Evolutionary conservation across 2,888 invertebrate genomes (phyloP).

Genomic region (Pseudolycoriella hygida): DNA sequence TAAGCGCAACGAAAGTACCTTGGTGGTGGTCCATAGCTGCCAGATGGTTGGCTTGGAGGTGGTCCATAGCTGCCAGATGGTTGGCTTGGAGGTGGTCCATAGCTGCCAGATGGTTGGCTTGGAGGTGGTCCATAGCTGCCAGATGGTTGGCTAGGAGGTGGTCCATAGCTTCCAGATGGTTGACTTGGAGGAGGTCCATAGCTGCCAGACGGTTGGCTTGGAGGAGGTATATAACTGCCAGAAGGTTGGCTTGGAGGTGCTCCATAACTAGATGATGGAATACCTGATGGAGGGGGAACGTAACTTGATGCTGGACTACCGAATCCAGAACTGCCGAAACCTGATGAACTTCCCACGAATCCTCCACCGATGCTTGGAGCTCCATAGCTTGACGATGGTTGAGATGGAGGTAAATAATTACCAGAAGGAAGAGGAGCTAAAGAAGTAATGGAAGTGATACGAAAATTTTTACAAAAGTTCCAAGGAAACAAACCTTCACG

Average conservation of each 20-base stretch:
- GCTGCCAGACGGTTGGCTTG: slow-evolving; percentile 7
- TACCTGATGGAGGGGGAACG: slow-evolving; percentile 27
- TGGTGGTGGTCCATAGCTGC: slow-evolving; percentile 23
- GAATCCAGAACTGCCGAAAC: not conserved
- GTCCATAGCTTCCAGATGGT: not conserved
- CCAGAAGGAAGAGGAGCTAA: not conserved
- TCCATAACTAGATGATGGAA: not conserved
- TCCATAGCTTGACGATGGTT: not conserved
- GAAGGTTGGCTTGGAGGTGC: slow-evolving; percentile 15
- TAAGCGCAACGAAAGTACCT: slow-evolving; percentile 9
- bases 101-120: slow-evolving; percentile 18
- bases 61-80: slow-evolving; percentile 21
- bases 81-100: slow-evolving; percentile 17
- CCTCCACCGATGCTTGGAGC: not conserved
- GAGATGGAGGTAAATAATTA: not conserved
- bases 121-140: slow-evolving; percentile 11
- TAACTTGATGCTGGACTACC: not conserved
- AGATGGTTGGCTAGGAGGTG: not conserved
- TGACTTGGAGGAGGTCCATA: slow-evolving; percentile 22
- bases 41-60: slow-evolving; percentile 13
- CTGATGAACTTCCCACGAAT: not conserved
- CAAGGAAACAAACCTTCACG: not conserved
- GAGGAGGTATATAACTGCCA: slow-evolving; percentile 21
- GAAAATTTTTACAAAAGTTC: not conserved
- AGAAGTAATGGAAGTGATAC: not conserved